Base-by-base conservation (phyloP, 2,113 vertebrate genomes). In the Hydrochoerus hydrochaeris region DNA sequence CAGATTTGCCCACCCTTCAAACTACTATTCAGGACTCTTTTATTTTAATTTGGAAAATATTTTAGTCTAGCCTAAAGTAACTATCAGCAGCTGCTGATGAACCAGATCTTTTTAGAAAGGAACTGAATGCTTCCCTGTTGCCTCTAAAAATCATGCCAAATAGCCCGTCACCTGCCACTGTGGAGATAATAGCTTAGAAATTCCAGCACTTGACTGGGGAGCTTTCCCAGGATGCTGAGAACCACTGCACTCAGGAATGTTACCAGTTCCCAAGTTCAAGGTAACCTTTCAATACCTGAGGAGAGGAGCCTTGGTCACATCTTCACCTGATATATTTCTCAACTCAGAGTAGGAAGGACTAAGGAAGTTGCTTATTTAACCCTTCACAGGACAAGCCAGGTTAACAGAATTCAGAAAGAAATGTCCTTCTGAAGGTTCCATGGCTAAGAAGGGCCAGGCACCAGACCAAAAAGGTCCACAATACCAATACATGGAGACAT, bases 21-120 rank as follows among this genome's bases (percentile, higher is more conserved):
- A 71, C 19, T 44, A 82, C 5, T 91, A 14, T n/a, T 75, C 10
- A 62, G 30, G 13, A 73, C 2, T 19, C 35, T 49, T 11, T 32
- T 17, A 8, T 90, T 89, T 95, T 75, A 52, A 80, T 81, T 91
- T 88, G 30, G 22, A 13, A 63, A 87, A 58, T 32, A 87, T 78
- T 87, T n/a, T 87, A 4, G 26, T 90, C 20, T 30, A 82, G 80
- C 19, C 60, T 69, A 28, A 62, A 46, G 44, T 52, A 60, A 71
- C 30, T 54, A 26, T 7, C 7, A 91, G 60, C 41, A 69, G 12
- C 57, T 16, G 7, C 7, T 81, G 65, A 49, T 57, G 2, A 62
- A 30, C 24, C 3, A 1, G 14, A 7, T 17, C 24, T 35, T 13
- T n/a, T 90, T 60, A 65, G 88, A n/a, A 85, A 90, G 73, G n/a